Percentiles rank a stretch among this genome's conserved stretches.
Conservation (phyloP, 2,113 vertebrate species). For the rat (Rattus norvegicus) region GRCr8 NC_086031.1:98535001-98535500, state of each 20-base stretch:
- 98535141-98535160: not conserved
- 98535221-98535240: not conserved
- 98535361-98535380: not conserved
- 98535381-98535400: not conserved
- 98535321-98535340: not conserved
- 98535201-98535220: not conserved
- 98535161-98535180: not conserved
- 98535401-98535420: not conserved
- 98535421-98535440: not conserved
- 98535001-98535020: not conserved
- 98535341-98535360: not conserved
- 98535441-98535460: not conserved
- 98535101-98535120: not conserved
- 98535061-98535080: slow-evolving; percentile 4
- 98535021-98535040: not conserved
- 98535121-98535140: not conserved
- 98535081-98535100: not conserved
- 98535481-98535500: not conserved
- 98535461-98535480: not conserved
- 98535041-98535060: not conserved
- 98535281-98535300: not conserved
- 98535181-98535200: not conserved
- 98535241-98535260: not conserved
- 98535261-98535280: not conserved
- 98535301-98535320: not conserved